These are phyloP conservation scores for Acromyrmex heyeri DNA, from an alignment of 1,140 invertebrate species.

Conservation along the genomic window DNA sequence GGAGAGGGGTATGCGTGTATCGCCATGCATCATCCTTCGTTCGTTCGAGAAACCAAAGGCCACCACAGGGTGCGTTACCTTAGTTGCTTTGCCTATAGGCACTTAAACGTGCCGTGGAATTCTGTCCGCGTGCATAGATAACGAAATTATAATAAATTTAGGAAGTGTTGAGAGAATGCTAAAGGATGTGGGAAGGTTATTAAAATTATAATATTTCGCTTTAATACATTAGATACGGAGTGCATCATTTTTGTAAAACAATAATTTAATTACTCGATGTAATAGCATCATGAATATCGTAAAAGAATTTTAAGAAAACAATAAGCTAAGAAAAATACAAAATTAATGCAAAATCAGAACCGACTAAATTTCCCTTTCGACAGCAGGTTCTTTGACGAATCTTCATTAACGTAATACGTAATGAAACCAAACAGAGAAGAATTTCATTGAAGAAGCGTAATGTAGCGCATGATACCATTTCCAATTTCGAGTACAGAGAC, in stretches of 20 bases:
- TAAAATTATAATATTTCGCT: neutral
- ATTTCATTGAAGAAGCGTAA: neutral
- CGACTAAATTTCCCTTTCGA: neutral
- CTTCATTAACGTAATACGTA: neutral
- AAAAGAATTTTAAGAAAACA: neutral
- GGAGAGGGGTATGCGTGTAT: slow-evolving; percentile 82
- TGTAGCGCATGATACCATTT: slow-evolving; percentile 4
- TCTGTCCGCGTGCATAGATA: slow-evolving; percentile 25
- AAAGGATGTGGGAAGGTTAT: neutral
- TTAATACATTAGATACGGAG: neutral
- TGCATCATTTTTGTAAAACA: neutral
- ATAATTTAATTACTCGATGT: neutral
- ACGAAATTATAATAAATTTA: slow-evolving; percentile 51
- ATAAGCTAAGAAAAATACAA: neutral
- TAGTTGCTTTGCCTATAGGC: slow-evolving; percentile 78
- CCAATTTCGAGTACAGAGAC: neutral
- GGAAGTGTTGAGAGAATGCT: neutral
- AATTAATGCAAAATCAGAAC: too few species aligned
- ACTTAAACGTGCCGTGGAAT: slow-evolving; percentile 58
- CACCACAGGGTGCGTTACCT: slow-evolving; percentile 85
- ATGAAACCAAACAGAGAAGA: neutral
- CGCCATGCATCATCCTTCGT: slow-evolving; percentile 86
- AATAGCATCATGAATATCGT: neutral
- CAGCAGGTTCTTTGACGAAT: neutral
- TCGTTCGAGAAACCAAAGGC: slow-evolving; percentile 84